A percentile compares a stretch with the other conserved stretches of the same genome.
phyloP scores from a whole-genome alignment of 2,113 vertebrate genomes.

The Alligator sinensis region DNA sequence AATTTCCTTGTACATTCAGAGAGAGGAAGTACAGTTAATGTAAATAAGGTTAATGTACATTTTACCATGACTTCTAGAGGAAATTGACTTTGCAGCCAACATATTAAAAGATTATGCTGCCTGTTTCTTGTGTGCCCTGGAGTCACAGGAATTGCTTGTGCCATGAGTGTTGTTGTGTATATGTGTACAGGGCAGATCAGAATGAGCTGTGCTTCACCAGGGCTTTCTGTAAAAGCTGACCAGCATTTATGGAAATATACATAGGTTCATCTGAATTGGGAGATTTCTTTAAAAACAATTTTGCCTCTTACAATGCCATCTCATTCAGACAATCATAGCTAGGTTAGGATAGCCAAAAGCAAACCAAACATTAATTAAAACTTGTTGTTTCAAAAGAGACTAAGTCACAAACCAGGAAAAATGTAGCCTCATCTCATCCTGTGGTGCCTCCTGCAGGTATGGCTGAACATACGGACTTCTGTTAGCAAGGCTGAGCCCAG shows the following conservation, averaged over 20 bases:
- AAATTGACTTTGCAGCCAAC: background rate
- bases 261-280: slow-evolving; percentile 12
- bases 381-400: background rate
- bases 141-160: background rate
- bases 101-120: accelerated
- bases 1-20: background rate
- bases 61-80: background rate
- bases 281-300: slow-evolving; percentile 19
- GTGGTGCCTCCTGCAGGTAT: background rate
- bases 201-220: background rate
- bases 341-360: slow-evolving; percentile 9
- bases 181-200: background rate
- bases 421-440: background rate
- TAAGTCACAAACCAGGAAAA: background rate
- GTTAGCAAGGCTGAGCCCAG: background rate
- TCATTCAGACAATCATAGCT: background rate
- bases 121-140: background rate
- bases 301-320: background rate
- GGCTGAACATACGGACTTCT: background rate
- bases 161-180: background rate
- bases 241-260: accelerated
- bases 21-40: background rate
- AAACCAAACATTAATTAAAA: slow-evolving; percentile 33
- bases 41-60: background rate
- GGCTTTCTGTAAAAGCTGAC: background rate